Evolutionary conservation across 2,113 vertebrate species (phyloP).

Genomic region (Dinomys branickii): DNA sequence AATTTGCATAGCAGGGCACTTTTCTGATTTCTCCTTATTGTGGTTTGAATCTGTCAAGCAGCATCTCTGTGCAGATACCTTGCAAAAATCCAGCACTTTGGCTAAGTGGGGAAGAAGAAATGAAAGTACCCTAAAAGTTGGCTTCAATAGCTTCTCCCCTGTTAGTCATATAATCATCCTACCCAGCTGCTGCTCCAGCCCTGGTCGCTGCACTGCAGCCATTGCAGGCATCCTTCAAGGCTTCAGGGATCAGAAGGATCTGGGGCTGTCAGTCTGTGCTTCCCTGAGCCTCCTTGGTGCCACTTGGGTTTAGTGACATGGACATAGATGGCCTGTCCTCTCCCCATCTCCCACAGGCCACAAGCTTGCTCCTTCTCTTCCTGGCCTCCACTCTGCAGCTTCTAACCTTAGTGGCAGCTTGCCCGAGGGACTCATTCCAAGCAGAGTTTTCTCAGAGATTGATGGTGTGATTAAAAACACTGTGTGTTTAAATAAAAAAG

Average conservation of each 20-base stretch:
- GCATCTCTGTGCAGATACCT: not conserved
- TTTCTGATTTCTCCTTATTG: not conserved
- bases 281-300: not conserved
- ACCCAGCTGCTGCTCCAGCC: rapidly evolving
- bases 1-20: not conserved
- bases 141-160: rapidly evolving
- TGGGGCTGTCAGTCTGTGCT: rapidly evolving
- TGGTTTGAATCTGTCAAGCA: not conserved
- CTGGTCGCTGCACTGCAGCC: rapidly evolving
- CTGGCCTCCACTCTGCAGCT: not conserved
- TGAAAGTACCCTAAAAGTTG: rapidly evolving
- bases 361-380: rapidly evolving
- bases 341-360: not conserved
- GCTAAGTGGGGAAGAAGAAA: rapidly evolving
- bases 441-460: not conserved
- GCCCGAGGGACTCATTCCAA: rapidly evolving
- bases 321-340: rapidly evolving
- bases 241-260: not conserved
- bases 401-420: not conserved
- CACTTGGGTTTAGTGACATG: not conserved
- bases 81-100: not conserved
- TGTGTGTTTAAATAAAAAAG: not conserved
- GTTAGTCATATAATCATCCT: rapidly evolving
- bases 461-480: not conserved
- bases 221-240: not conserved